Base-by-base conservation (phyloP, 1,140 invertebrate genomes). In the Scaptomyza hsui region DNA sequence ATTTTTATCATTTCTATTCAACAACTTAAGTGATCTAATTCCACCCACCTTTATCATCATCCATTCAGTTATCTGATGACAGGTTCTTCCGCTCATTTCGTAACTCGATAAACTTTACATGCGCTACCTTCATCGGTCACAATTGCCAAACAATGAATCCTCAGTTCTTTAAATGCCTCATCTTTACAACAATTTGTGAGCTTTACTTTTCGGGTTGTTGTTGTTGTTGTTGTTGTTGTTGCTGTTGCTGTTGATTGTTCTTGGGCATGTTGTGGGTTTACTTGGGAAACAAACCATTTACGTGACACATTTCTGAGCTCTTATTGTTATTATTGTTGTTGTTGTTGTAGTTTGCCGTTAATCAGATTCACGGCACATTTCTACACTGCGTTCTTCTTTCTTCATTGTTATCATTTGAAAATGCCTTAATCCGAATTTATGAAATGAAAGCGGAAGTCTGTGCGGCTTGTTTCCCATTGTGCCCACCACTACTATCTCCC, bases 351-450 rank as follows among this genome's bases (percentile, higher is more conserved):
- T 63, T 65, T 71, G 79, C 81, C 82, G 81, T 85, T 85, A 85
- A 85, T 85, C 81, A 85, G 81, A 86, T 85, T 85, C 80, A 86
- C 77, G 77, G 69, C 59, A 64, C 77, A 85, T 85, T 86, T 81
- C 81, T 65, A 80, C 45, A 64, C 52, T 53, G 53, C 48, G 63
- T 82, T 53, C 64, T 75, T 68, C 77, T 60, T 76, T 62, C 68
- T 85, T 85, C 81, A 85, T 86, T 85, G 81, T 85, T 85, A 85
- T 86, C 82, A 86, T 88, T 81, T 75, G 82, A 81, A 86, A 86
- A 86, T 88, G 81, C 81, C 82, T 88, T 88, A 86, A 86, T 86
- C 82, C 82, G 82, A 88, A 88, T 86, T 86, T 86, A 86, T 86
- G 77, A 86, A 86, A 86, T 70, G 78, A 86, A 86, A 86, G 81